Base-by-base conservation (phyloP, 2,888 invertebrate genomes). In the Taphrorychus bicolor region DNA sequence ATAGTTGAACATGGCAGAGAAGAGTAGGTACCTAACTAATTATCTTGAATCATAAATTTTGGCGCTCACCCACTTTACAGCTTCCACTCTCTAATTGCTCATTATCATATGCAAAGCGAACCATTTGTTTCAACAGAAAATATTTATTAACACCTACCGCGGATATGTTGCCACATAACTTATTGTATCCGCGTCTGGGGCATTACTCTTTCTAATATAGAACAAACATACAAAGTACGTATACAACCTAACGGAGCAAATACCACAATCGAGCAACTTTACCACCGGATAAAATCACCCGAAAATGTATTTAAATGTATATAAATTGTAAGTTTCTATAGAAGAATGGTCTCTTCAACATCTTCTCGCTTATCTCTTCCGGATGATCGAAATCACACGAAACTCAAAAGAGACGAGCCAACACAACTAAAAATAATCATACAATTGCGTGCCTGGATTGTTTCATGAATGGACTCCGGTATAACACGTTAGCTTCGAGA, bases 341-440 rank as follows among this genome's bases (percentile, higher is more conserved):
- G 21, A 40, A 4, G 41, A 51, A 45, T 18, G 48, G n/a, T n/a
- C 24, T 57, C 42, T 63, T 45, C 54, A 57, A 49, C 45, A 9
- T 18, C 3, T 21, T 5, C 18, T 9, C 19, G 45, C 45, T 63
- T 63, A 63, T 57, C 63, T 40, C 57, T 57, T 57, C 57, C 57
- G 57, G 16, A 40, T 40, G 40, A 57, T 63, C 57, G 22, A 40
- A 57, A 17, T 63, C 63, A 16, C 63, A 63, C 63, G 57, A 63
- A 40, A 22, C n/a, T 45, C 21, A 22, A 17, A 42, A 23, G 5
- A 11, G 42, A 19, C 17, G 19, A 45, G 40, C 21, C 41, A 56
- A 22, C 21, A 21, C n/a, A n/a, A n/a, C 58, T n/a, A 58, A 16
- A 42, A 41, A 14, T 21, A 58, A 58, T 45, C 41, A 45, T 22